Conservation (phyloP, 1,140 invertebrate genomes). For the Lasioglossum albipes region DNA sequence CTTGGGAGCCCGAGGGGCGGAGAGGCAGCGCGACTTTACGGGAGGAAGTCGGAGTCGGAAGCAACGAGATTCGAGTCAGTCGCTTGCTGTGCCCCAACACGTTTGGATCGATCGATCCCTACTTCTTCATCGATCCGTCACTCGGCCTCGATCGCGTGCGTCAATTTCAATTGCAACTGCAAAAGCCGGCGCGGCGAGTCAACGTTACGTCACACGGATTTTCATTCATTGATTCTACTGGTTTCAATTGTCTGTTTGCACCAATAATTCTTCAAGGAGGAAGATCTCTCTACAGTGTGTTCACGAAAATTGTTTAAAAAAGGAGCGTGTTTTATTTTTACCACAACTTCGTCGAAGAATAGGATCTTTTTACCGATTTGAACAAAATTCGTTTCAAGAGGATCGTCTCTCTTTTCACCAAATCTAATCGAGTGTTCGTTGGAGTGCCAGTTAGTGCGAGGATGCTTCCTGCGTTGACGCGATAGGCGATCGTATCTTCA, state of each 20-base stretch:
- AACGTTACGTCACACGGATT: not conserved
- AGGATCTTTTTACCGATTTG: no score
- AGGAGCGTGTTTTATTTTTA: no score
- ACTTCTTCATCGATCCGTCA: not conserved
- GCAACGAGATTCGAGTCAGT: slow-evolving; percentile 55
- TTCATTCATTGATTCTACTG: no score
- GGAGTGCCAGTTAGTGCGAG: not conserved
- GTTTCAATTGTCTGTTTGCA: no score
- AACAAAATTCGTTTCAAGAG: no score
- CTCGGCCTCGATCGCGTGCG: no score
- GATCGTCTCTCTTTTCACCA: no score
- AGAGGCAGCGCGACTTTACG: slow-evolving; percentile 63
- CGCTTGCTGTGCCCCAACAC: slow-evolving; percentile 45
- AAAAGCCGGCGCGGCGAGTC: not conserved
- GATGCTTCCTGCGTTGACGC: not conserved
- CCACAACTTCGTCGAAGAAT: no score
- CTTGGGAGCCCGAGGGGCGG: slow-evolving; percentile 68
- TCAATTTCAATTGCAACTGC: not conserved
- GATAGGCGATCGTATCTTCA: slow-evolving; percentile 32
- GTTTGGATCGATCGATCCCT: slow-evolving; percentile 39
- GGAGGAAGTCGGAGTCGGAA: slow-evolving; percentile 73
- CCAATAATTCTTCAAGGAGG: no score
- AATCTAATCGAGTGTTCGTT: no score
- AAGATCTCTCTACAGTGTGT: no score
- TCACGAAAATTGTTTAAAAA: no score